Conservation (phyloP, 2,888 invertebrate species). For the Sphaerophoria rueppellii region DNA sequence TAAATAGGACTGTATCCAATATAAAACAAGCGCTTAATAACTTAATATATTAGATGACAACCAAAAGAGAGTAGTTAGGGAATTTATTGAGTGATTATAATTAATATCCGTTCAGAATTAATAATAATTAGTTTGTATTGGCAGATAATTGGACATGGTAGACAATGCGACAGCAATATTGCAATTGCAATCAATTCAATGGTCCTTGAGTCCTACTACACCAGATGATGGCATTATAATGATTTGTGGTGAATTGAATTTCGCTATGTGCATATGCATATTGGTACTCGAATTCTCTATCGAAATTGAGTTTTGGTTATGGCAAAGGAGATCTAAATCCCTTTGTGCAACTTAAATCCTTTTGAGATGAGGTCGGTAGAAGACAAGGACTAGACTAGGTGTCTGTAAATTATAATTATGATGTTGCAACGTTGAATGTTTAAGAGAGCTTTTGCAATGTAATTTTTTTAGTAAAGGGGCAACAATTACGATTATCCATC, state of each 20-base stretch:
- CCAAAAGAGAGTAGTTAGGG: conserved; percentile 28
- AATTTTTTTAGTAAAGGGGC: background rate
- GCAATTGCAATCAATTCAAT: conserved; percentile 43
- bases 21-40: conserved; percentile 67
- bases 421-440: conserved; percentile 1
- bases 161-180: conserved; percentile 58
- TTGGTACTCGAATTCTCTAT: background rate
- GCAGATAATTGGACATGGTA: conserved; percentile 66
- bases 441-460: background rate
- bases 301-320: conserved; percentile 11
- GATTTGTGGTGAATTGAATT: conserved; percentile 51
- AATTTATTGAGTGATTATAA: conserved; percentile 70
- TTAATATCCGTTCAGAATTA: conserved; percentile 72
- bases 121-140: conserved; percentile 68
- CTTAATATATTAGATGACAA: conserved; percentile 72
- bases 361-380: too few species aligned
- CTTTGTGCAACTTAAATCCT: too few species aligned
- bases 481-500: too few species aligned
- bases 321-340: too few species aligned
- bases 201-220: conserved; percentile 32
- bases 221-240: conserved; percentile 41
- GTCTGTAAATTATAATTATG: conserved; percentile 10
- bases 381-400: background rate
- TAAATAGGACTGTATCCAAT: background rate
- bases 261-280: background rate